Evolutionary conservation across 2,888 invertebrate genomes (phyloP).

Genomic region (Trachelus troglodyta): DNA sequence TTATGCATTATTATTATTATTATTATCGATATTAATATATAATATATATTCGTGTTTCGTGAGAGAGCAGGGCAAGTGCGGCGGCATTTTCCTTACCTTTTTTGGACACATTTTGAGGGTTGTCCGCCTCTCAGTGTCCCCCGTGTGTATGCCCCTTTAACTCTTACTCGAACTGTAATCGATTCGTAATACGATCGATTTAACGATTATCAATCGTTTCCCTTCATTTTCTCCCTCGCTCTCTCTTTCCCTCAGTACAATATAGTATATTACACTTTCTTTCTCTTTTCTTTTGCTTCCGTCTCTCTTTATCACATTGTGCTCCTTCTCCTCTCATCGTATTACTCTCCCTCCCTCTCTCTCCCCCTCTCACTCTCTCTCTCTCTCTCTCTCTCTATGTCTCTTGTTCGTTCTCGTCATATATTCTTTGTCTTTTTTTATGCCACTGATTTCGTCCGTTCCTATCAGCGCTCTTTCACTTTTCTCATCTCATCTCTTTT

Average conservation of each 20-base stretch:
- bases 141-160: constrained; percentile 41
- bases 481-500: neutral
- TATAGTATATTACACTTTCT: constrained; percentile 31
- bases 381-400: no score
- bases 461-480: neutral
- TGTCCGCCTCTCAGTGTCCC: constrained; percentile 55
- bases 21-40: no score
- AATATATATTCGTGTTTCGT: constrained; percentile 38
- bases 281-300: constrained; percentile 32
- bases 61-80: constrained; percentile 58
- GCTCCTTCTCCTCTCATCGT: neutral
- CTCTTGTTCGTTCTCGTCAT: no score
- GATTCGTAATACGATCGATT: constrained; percentile 27
- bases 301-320: neutral
- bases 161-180: constrained; percentile 30
- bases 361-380: no score
- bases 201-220: constrained; percentile 19
- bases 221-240: constrained; percentile 37
- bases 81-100: constrained; percentile 62
- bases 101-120: constrained; percentile 58
- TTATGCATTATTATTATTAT: no score
- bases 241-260: constrained; percentile 17
- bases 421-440: no score
- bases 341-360: neutral
- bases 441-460: no score